A percentile compares a stretch with the other conserved stretches of the same genome.
Conservation (phyloP, 2,113 vertebrate species). For the Acrocephalus arundinaceus region DNA sequence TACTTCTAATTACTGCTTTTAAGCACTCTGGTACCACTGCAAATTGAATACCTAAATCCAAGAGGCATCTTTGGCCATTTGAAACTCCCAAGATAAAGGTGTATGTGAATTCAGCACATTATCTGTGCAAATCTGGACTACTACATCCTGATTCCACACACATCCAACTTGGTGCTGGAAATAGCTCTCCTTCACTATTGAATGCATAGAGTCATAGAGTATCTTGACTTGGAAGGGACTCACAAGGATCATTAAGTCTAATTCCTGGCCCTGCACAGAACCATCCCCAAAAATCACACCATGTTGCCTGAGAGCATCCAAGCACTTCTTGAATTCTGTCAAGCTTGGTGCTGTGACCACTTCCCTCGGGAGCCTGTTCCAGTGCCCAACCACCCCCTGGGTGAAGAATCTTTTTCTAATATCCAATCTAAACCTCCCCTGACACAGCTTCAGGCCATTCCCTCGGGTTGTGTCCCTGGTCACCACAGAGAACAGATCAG, state of each 20-base stretch:
- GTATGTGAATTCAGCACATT: fast-evolving
- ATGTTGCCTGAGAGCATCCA: background rate
- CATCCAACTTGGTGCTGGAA: background rate
- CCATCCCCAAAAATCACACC: background rate
- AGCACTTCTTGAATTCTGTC: background rate
- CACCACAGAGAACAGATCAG: background rate
- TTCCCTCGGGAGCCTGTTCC: background rate
- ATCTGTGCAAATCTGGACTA: background rate
- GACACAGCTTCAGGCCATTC: background rate
- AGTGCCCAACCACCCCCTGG: background rate
- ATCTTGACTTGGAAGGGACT: background rate
- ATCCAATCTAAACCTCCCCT: background rate
- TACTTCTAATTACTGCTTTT: background rate
- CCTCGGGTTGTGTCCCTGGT: fast-evolving
- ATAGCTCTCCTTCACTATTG: background rate
- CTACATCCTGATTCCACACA: background rate
- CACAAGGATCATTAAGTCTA: background rate
- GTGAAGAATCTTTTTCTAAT: background rate
- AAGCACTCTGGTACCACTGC: background rate
- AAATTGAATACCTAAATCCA: background rate
- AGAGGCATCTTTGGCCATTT: background rate
- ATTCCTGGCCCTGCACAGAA: background rate
- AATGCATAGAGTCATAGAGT: background rate
- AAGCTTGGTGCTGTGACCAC: background rate
- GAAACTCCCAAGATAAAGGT: background rate